Conservation (phyloP, 2,113 vertebrate genomes). For the Coturnix japonica region DNA sequence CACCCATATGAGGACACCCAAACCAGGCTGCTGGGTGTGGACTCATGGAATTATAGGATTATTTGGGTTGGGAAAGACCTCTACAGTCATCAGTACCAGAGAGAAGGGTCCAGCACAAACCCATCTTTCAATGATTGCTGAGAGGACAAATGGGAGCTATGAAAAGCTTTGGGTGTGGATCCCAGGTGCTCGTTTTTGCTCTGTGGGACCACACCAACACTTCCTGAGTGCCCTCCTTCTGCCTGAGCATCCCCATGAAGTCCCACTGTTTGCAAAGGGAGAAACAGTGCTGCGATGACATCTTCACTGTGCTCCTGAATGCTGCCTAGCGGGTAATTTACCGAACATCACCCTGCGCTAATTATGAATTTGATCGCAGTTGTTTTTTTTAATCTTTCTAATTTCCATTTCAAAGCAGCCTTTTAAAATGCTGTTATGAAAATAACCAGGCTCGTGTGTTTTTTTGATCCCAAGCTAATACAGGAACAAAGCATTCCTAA, state of each 20-base stretch:
- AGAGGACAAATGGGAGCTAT: neutral
- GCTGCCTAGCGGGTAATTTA: constrained; percentile 32
- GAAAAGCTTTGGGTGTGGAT: neutral
- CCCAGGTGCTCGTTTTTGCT: neutral
- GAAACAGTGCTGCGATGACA: neutral
- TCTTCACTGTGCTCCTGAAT: constrained; percentile 9
- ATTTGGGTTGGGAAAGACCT: neutral
- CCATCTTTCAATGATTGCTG: neutral
- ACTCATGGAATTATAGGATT: neutral
- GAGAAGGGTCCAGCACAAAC: neutral
- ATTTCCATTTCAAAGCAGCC: constrained; percentile 67
- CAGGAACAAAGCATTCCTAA: constrained; percentile 1
- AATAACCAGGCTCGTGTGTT: neutral
- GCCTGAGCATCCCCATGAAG: neutral
- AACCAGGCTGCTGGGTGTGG: neutral
- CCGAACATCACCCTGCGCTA: neutral
- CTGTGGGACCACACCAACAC: rapidly evolving
- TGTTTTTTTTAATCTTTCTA: constrained; percentile 24
- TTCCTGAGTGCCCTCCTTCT: neutral
- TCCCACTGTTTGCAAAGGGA: neutral
- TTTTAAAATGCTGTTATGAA: constrained; percentile 49
- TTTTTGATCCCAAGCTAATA: constrained; percentile 13
- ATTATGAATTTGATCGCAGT: constrained; percentile 29
- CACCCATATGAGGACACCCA: rapidly evolving
- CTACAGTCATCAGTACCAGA: rapidly evolving